Evolutionary conservation across 2,113 vertebrate species (phyloP), one percentile per base, ranked within the genome.

Genomic region (Hystrix brachyura): DNA sequence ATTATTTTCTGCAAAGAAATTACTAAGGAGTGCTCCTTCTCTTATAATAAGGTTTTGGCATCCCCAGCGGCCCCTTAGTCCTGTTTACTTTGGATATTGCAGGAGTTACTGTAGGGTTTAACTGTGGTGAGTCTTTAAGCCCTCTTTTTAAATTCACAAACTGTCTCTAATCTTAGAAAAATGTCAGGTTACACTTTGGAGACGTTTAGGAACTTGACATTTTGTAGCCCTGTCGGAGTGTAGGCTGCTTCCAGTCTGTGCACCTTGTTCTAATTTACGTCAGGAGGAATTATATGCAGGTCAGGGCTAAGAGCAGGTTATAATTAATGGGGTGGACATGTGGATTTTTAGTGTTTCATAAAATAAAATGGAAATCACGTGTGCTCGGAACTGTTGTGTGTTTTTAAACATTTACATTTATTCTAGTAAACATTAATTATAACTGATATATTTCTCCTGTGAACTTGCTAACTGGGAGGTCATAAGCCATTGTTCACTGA

Each of bases 281-380:
- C 94, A 87, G 94, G 93, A 91, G 90, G 89, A 96, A 91, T 97
- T 96, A 97, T 90, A 87, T 64, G 71, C 74, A 97, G 93, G 96
- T 96, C 94, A 96, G 93, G 69, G 82, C 92, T 65, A 91, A 89
- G 94, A 96, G 93, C 89, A 87, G 74, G 53, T 93, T 97, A 96
- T 95, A 96, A 97, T 97, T 95, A 97, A 97, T 96, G 88, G 81
- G 80, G 94, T 96, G 92, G 94, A 97, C 94, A 97, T 94, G 92
- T 96, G 91, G 90, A 95, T 94, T 97, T 96, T 96, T 93, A 93
- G 90, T 97, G 95, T 98, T 98, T 97, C 97, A 93, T 96, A 95
- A 97, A 97, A 95, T 92, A 80, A 97, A 98, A 97, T 98, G 93
- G 96, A 95, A 97, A 94, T 97, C 97, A 97, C 87, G 87, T 97